Evolutionary conservation across 37 sponge, comb jelly and placozoan genomes (phyloP).

Genomic region (Aphrocallistes beatrix): DNA sequence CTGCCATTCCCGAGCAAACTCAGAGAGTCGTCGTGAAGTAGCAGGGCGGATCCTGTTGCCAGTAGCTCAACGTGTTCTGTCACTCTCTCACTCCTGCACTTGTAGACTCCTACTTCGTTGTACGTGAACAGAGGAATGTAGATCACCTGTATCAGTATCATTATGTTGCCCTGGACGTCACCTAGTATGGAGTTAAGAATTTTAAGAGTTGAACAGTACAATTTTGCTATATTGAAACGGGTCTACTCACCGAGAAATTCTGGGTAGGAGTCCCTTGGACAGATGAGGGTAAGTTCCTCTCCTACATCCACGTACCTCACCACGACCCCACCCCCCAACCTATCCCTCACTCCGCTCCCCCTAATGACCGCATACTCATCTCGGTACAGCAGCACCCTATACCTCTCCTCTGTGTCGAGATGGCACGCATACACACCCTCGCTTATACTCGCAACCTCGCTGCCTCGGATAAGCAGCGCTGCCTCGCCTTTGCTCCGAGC

Average conservation of each 20-base stretch:
- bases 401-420: neutral
- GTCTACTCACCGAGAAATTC: neutral
- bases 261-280: neutral
- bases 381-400: neutral
- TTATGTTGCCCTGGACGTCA: neutral
- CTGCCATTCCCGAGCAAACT: too few species aligned
- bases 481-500: neutral
- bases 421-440: neutral
- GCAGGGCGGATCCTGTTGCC: neutral
- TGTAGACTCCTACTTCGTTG: neutral
- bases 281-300: neutral
- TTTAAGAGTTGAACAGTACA: neutral
- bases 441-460: neutral
- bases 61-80: neutral
- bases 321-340: neutral
- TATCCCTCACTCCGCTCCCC: neutral
- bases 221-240: neutral
- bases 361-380: neutral
- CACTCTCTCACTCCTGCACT: neutral
- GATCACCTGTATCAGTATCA: neutral
- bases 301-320: neutral
- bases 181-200: neutral
- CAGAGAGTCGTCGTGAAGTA: too few species aligned
- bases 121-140: conserved; percentile 15
- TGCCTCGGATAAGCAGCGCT: neutral